Base-by-base conservation (phyloP, 2,113 vertebrate species). In the mouse (Mus musculus) region DNA sequence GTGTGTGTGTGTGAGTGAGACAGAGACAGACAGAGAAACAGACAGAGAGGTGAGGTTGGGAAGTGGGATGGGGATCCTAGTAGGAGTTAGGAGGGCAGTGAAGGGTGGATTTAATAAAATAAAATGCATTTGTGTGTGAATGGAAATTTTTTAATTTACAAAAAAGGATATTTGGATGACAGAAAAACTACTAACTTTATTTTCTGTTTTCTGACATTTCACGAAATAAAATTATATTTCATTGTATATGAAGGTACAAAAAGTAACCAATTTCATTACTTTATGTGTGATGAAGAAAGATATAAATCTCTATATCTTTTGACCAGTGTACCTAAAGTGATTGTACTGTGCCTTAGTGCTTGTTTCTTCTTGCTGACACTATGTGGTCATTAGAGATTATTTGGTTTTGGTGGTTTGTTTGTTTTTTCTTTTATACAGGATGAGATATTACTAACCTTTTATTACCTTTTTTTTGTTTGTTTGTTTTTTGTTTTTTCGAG, bases 171-270 rank as follows among this genome's bases (percentile, higher is more conserved):
- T 61, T 84, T 24, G 13, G 24, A 63, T 87, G 75, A 69, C 46
- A 85, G 24, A 52, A 88, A 92, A 59, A 59, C 54, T 28, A 69
- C 54, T 63, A 73, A 42, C 7, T 49, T 90, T 22, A 59, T 94
- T 81, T 93, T 90, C 14, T 90, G 24, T 86, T 86, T 84, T 77
- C 52, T 92, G 33, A 14, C 28, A 42, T 82, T 93, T 81, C 22
- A 42, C 88, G 71, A 93, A 39, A 16, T 42, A 0, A 77, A 82
- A 36, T 91, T 72, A 0, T 24, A 89, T 91, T 96, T 96, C 26
- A 77, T 81, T 93, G 11, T 92, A 85, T 89, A 13, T 92, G 33
- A 86, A 91, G 67, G 52, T 82, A 89, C 7, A 93, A 80, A 96
- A 96, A n/a, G 12, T 93, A 39, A 39, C 67, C 24, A 46, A 12